A percentile compares a stretch with the other conserved stretches of the same genome.
Evolutionary conservation across 1,140 invertebrate genomes (phyloP).

Genomic region (Cotesia chilonis): DNA sequence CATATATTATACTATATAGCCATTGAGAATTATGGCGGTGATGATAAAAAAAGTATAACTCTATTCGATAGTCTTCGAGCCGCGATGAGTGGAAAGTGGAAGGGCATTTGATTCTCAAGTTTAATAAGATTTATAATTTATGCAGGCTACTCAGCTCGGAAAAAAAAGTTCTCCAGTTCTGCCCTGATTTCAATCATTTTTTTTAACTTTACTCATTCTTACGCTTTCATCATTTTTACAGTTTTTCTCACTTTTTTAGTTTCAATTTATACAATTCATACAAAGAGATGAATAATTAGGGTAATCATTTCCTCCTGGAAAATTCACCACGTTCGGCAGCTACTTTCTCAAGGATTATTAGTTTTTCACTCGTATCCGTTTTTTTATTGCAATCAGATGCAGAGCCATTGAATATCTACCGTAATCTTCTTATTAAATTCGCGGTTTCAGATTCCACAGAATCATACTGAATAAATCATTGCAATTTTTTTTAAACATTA

Average conservation of each 20-base stretch:
- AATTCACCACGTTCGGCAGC: not conserved
- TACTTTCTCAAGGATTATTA: not conserved
- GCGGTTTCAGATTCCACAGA: not conserved
- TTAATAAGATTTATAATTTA: constrained; percentile 35
- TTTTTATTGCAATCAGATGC: not conserved
- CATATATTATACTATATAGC: no score
- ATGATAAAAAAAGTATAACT: not conserved
- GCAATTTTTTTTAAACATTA: not conserved
- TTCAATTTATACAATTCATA: not conserved
- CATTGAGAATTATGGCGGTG: constrained; percentile 2
- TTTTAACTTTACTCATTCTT: constrained; percentile 19
- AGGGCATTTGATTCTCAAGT: constrained; percentile 15
- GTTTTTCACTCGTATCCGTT: not conserved
- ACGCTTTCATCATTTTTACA: constrained; percentile 4
- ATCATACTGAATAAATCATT: not conserved
- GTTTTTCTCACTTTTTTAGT: not conserved
- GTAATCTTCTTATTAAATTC: constrained; percentile 14
- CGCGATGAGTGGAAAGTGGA: not conserved
- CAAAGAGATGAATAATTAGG: no score
- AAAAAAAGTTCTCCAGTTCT: not conserved
- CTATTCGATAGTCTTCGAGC: constrained; percentile 13
- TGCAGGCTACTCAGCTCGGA: constrained; percentile 7
- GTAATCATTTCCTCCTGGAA: constrained; percentile 9
- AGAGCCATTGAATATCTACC: constrained; percentile 1
- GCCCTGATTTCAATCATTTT: constrained; percentile 14